Base-by-base conservation (phyloP, 2,888 invertebrate species). In the Nomada goodeniana region DNA sequence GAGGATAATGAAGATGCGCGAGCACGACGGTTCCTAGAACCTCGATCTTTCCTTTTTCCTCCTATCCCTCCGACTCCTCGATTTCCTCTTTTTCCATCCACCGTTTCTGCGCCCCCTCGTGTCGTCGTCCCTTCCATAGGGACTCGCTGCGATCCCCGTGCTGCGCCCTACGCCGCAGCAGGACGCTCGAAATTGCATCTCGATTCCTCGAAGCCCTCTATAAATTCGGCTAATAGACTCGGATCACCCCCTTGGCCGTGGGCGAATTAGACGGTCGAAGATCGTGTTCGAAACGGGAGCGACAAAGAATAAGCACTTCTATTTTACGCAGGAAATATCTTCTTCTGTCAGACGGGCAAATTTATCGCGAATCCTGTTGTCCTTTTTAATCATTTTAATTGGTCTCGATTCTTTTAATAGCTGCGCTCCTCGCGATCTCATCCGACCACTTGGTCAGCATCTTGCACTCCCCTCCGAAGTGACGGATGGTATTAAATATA, bases 1-100 rank as follows among this genome's bases (percentile, higher is more conserved):
- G 86, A 86, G 89, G 89, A 90, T 91, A 91, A 92, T 92, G 90
- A 92, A 92, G 92, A 92, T 89, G 90, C 90, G 89, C 88, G 76
- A 82, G 88, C 89, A 90, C 91, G 91, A 91, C 85, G 87, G 82
- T 91, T 91, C 91, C 86, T 88, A 86, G 91, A 91, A 91, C 63
- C 83, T 11, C 75, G 53, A 29, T 52, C 74, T 70, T 69, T 68
- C 77, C 73, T 76, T 71, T 29, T 74, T 68, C 18, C 18, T 68
- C 77, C 73, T 76, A 68, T 29, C 71, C 71, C 18, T n/a, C 36
- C 26, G 23, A 15, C 60, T 42, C 47, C n/a, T 47, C 59, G 44
- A 53, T 73, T 36, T 69, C 65, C 73, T 83, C 70, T 52, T 74
- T 61, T 57, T 64, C 60, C 53, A 11, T 52, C 73, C 23, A 29